A percentile compares a stretch with the other conserved stretches of the same genome.
These are phyloP conservation scores for Eupithecia subumbrata DNA, from an alignment of 2,888 invertebrate genomes.

Conservation along the genomic window DNA sequence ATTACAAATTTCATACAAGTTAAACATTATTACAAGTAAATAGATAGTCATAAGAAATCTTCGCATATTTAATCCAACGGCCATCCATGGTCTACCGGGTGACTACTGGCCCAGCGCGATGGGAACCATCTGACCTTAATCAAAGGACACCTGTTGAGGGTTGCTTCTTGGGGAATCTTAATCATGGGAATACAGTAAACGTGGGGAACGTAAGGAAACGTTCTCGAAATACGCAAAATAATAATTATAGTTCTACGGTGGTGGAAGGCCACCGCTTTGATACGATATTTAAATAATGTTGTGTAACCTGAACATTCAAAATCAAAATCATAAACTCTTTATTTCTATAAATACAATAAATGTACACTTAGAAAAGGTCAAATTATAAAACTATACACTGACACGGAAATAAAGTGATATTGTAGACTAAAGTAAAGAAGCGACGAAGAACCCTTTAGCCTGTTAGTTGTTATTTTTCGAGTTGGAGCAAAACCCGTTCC, in stretches of 20 bases:
- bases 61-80: constrained; percentile 65
- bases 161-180: constrained; percentile 71
- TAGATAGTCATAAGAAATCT: constrained; percentile 33
- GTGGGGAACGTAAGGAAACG: constrained; percentile 40
- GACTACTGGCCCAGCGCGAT: constrained; percentile 72
- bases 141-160: constrained; percentile 74
- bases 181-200: constrained; percentile 72
- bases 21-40: background rate
- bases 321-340: too few relatives aligned
- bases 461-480: too few relatives aligned
- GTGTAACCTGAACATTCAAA: background rate
- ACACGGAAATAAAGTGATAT: too few relatives aligned
- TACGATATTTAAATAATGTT: background rate
- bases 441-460: too few relatives aligned
- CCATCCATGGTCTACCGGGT: constrained; percentile 67
- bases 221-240: background rate
- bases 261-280: background rate
- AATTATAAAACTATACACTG: too few relatives aligned
- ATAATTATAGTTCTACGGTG: background rate
- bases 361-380: too few relatives aligned
- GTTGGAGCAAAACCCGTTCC: too few relatives aligned
- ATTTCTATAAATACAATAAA: too few relatives aligned
- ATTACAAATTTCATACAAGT: too few relatives aligned
- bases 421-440: too few relatives aligned
- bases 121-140: constrained; percentile 81